Percentiles rank a stretch among this genome's conserved stretches.
phyloP scores from a whole-genome alignment of 2,113 vertebrate genomes.

The Stercorarius parasiticus region DNA sequence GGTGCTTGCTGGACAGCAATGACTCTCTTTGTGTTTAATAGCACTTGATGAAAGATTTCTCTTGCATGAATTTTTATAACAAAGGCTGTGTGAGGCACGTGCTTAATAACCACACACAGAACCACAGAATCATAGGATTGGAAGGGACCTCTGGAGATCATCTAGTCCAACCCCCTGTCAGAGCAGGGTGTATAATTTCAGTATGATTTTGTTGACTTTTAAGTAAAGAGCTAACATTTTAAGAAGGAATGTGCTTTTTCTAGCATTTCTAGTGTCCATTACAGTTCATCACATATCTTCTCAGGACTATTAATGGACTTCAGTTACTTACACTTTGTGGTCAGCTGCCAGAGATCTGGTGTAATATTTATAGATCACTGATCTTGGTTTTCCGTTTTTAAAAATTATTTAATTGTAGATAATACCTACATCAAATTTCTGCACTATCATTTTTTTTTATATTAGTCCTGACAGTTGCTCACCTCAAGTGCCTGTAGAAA shows the following conservation, averaged over 20 bases:
- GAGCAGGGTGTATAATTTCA: neutral
- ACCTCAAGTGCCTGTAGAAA: neutral
- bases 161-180: no score
- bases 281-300: neutral
- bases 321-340: neutral
- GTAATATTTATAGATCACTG: neutral
- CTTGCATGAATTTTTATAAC: neutral
- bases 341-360: neutral
- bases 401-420: neutral
- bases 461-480: neutral
- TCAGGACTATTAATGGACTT: neutral
- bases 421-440: neutral
- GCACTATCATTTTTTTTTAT: neutral
- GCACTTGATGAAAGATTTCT: neutral
- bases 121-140: no score
- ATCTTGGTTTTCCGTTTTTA: neutral
- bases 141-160: no score
- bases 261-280: neutral
- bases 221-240: neutral
- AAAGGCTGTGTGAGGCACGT: neutral
- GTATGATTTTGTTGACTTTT: neutral
- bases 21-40: neutral
- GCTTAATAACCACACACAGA: neutral
- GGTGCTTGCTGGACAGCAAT: rapidly evolving
- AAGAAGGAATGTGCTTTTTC: neutral